phyloP scores from a whole-genome alignment of 2,113 vertebrate species.

The Oophaga pumilio region DNA sequence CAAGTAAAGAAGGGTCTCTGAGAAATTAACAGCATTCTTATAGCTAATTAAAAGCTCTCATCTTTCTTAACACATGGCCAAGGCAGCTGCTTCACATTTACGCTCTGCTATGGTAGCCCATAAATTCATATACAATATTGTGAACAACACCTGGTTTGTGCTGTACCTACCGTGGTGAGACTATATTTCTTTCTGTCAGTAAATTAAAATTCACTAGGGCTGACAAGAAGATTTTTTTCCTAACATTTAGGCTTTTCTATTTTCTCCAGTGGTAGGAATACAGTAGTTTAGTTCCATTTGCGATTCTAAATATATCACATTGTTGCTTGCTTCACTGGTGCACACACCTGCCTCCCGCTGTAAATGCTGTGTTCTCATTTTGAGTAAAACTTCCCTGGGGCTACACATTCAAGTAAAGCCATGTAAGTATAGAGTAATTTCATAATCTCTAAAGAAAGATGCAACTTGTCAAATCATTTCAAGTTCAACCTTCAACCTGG shows the following conservation, averaged over 20 bases:
- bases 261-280: slow-evolving; percentile 76
- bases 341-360: slow-evolving; percentile 84
- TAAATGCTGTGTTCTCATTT: slow-evolving; percentile 79
- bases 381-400: slow-evolving; percentile 84
- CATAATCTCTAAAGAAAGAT: slow-evolving; percentile 87
- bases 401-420: slow-evolving; percentile 80
- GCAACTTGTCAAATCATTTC: slow-evolving; percentile 77
- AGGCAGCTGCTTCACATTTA: slow-evolving; percentile 84
- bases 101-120: slow-evolving; percentile 77
- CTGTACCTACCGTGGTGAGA: slow-evolving; percentile 80
- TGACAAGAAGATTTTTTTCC: slow-evolving; percentile 67
- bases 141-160: slow-evolving; percentile 84
- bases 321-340: slow-evolving; percentile 82
- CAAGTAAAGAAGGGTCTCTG: slow-evolving; percentile 65
- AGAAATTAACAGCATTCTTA: slow-evolving; percentile 89
- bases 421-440: slow-evolving; percentile 93
- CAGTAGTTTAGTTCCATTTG: slow-evolving; percentile 81
- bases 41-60: slow-evolving; percentile 97
- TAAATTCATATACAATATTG: slow-evolving; percentile 89
- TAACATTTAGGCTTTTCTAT: slow-evolving; percentile 71
- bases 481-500: slow-evolving; percentile 70
- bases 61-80: slow-evolving; percentile 86
- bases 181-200: slow-evolving; percentile 89
- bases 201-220: slow-evolving; percentile 86
- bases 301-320: slow-evolving; percentile 85